Base-by-base conservation (phyloP, 1,140 invertebrate species). In the Anoplolepis gracilipes region DNA sequence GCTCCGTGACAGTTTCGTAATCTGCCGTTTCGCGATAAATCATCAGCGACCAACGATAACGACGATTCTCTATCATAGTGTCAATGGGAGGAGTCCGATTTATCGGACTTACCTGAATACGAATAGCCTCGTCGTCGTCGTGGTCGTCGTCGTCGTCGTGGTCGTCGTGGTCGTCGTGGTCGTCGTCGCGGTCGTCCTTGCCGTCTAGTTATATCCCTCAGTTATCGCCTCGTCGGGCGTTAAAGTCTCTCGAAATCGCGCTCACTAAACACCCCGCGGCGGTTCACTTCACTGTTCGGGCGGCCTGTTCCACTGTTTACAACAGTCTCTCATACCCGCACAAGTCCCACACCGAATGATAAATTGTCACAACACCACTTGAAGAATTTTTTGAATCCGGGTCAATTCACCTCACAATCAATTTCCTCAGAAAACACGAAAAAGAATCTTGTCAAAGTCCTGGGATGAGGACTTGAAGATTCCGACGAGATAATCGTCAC, bases 181-280 rank as follows among this genome's bases (percentile, higher is more conserved):
- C 86, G 82, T 87, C 49, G 81, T 79, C 67, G 73, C 62, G 87
- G 76, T 82, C 73, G 77, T 84, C 65, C 82, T 86, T 70, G 84
- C 70, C 61, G 90, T 88, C 49, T 69, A 70, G 81, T 39, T 87
- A 87, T 89, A 90, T 93, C 81, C 85, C 85, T 88, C 81, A 82
- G 72, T 75, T 86, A 88, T 84, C 73, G 86, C 75, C 85, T 89
- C 28, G 28, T 46, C 91, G 82, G 61, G 90, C 92, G 92, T 93
- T 85, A 76, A 92, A 92, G 91, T 93, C 92, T 91, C 93, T 92
- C 85, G 61, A 78, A 46, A 70, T 67, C 75, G 86, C 78, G 78
- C 75, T 91, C 93, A 93, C 92, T 93, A 62, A 88, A 91, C 92
- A 92, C 92, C 77, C 86, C 87, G 62, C 69, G 64, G 64, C 22